Evolutionary conservation across 2,797 vertebrate genomes (phyloP), one percentile per base, ranked within the genome.

Genomic region (Psittacula derbiana): DNA sequence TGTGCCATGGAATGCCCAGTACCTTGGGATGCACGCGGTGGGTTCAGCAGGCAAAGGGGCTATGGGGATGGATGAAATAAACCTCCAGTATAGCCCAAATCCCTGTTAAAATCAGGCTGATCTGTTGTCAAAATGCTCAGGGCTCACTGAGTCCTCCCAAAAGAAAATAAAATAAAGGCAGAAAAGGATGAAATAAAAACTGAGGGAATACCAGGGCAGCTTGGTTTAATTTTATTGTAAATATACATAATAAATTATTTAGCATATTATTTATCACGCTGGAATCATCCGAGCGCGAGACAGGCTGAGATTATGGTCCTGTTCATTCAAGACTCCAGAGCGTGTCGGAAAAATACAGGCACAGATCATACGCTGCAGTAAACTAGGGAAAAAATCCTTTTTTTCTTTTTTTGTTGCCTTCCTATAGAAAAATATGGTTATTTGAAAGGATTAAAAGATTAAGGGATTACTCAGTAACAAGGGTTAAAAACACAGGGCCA

Each of bases 401-500:
- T n/a, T 3, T 31, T 31, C 9, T 52, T 52, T 52, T 52, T 52
- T 31, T 52, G 33, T 70, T 69, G 79, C 86, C 46, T 86, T 76
- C 67, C 60, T 69, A 60, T 52, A 80, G 71, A 82, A 92, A 93
- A 96, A 87, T 61, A 79, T 24, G 81, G 81, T 84, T 80, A 81
- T 84, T 91, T 71, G 79, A 87, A 91, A 74, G 88, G 85, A 79
- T 81, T 81, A 89, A 90, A 64, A 82, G 88, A 71, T 92, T 90
- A 93, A 92, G 70, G 66, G 75, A 87, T 95, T 87, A 93, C 57
- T 64, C 11, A 1, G 18, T 74, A 93, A 81, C 79, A 85, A 79
- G 86, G 95, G 93, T 93, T 90, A 93, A 94, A 94, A 91, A 93
- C 65, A 50, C 88, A 76, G 70, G 85, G 60, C 85, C 85, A 89